These are phyloP conservation scores for Tribolium madens DNA, from an alignment of 1,140 invertebrate genomes.

Conservation along the genomic window DNA sequence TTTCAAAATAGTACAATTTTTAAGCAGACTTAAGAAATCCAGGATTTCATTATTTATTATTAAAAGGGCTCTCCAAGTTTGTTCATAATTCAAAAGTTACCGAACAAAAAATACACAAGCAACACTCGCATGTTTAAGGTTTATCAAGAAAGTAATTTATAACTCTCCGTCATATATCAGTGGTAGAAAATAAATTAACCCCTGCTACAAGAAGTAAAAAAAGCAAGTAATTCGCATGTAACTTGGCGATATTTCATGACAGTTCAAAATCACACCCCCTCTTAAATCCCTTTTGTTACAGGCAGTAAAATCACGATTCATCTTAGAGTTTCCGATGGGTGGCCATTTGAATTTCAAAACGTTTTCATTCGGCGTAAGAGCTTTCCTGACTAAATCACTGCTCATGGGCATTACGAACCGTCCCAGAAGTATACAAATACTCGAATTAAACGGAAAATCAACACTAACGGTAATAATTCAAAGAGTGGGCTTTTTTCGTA, in stretches of 20 bases:
- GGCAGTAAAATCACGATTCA: constrained; percentile 56
- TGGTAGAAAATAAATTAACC: background rate
- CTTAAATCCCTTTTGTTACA: constrained; percentile 21
- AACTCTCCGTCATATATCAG: background rate
- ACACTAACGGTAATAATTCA: constrained; percentile 44
- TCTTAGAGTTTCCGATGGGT: constrained; percentile 51
- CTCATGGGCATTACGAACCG: constrained; percentile 49
- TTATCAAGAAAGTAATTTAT: constrained; percentile 13
- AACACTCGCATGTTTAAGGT: constrained; percentile 6
- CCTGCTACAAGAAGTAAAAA: too few species aligned
- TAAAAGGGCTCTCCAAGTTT: background rate
- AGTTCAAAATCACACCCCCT: background rate
- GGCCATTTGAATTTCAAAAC: constrained; percentile 61
- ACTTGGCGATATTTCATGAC: background rate
- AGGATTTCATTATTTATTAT: background rate
- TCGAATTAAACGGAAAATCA: constrained; percentile 54
- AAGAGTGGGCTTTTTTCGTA: constrained; percentile 7
- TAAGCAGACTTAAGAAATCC: background rate
- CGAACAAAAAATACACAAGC: background rate
- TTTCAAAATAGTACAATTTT: background rate
- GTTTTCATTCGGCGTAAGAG: constrained; percentile 58
- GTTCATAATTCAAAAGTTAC: background rate
- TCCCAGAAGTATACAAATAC: constrained; percentile 53
- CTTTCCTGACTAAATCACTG: constrained; percentile 56
- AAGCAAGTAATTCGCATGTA: constrained; percentile 5